Evolutionary conservation across 2,888 invertebrate species (phyloP).

Genomic region (Selenia dentaria): DNA sequence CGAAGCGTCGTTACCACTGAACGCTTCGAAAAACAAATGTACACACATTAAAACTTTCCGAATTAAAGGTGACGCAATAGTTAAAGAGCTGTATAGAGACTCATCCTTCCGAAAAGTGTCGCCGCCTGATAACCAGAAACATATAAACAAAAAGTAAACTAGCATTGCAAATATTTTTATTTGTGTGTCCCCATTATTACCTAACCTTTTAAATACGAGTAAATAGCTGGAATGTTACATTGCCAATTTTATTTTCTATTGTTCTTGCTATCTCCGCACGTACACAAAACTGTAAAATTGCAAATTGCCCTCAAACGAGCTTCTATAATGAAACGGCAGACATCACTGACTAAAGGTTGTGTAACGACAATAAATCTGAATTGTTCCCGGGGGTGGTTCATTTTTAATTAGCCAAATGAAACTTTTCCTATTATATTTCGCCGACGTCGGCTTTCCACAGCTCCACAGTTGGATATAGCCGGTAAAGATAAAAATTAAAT

Average conservation of each 20-base stretch:
- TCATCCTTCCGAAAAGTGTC: constrained; percentile 39
- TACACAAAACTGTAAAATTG: constrained; percentile 36
- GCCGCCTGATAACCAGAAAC: too few relatives aligned
- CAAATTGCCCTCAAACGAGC: constrained; percentile 58
- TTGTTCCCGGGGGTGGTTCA: constrained; percentile 67
- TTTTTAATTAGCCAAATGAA: constrained; percentile 82
- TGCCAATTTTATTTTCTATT: constrained; percentile 56
- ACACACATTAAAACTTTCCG: constrained; percentile 79
- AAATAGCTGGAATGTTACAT: constrained; percentile 41
- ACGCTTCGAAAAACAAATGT: constrained; percentile 63
- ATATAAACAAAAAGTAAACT: too few relatives aligned
- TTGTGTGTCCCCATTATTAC: neutral
- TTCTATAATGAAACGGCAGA: constrained; percentile 60
- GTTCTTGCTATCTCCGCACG: constrained; percentile 51
- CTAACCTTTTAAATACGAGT: constrained; percentile 6
- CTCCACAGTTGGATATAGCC: constrained; percentile 28
- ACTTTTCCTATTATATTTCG: constrained; percentile 75
- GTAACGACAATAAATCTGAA: constrained; percentile 70
- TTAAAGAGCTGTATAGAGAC: constrained; percentile 58
- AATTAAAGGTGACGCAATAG: constrained; percentile 71
- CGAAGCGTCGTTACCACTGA: constrained; percentile 64
- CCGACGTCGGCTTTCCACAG: constrained; percentile 53
- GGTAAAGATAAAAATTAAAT: constrained; percentile 66
- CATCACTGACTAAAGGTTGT: constrained; percentile 55
- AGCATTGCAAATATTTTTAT: neutral